Evolutionary conservation across 2,888 invertebrate species (phyloP).

Genomic region (Cheilosia soror): DNA sequence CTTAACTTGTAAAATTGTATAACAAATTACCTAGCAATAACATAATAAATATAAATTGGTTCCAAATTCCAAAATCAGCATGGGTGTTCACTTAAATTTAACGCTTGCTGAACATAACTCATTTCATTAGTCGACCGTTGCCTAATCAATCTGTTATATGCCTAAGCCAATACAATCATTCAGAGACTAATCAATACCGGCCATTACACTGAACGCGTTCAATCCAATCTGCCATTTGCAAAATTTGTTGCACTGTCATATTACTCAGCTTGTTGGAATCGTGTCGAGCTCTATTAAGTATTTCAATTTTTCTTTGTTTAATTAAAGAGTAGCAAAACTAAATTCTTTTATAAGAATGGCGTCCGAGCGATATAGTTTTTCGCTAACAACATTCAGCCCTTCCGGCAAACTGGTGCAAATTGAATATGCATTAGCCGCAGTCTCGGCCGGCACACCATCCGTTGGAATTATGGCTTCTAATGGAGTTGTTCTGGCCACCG

Average conservation of each 20-base stretch:
- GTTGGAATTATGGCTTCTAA: slow-evolving; percentile 99
- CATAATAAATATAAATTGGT: too few relatives aligned
- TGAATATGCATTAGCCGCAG: slow-evolving; percentile 99
- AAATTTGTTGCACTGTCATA: slow-evolving; percentile 20
- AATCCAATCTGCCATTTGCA: slow-evolving; percentile 1
- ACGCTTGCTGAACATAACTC: too few relatives aligned
- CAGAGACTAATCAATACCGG: background rate
- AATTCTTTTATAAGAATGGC: slow-evolving; percentile 87
- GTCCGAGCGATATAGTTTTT: slow-evolving; percentile 98
- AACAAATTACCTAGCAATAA: too few relatives aligned
- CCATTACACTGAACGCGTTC: background rate
- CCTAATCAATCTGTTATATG: background rate
- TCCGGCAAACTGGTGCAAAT: slow-evolving; percentile 99
- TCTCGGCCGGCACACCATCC: slow-evolving; percentile 98
- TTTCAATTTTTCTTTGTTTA: slow-evolving; percentile 3
- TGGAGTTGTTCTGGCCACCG: slow-evolving; percentile 99
- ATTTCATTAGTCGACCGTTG: background rate
- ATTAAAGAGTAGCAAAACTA: background rate
- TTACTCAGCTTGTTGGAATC: slow-evolving; percentile 3
- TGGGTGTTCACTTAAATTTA: too few relatives aligned
- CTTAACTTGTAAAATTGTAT: too few relatives aligned
- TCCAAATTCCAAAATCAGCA: too few relatives aligned
- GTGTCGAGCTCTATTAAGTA: background rate
- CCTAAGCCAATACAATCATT: background rate
- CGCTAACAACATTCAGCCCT: slow-evolving; percentile 95